These are phyloP conservation scores for Drosophila falleni DNA, from an alignment of 2,888 invertebrate species.

Conservation along the genomic window DNA sequence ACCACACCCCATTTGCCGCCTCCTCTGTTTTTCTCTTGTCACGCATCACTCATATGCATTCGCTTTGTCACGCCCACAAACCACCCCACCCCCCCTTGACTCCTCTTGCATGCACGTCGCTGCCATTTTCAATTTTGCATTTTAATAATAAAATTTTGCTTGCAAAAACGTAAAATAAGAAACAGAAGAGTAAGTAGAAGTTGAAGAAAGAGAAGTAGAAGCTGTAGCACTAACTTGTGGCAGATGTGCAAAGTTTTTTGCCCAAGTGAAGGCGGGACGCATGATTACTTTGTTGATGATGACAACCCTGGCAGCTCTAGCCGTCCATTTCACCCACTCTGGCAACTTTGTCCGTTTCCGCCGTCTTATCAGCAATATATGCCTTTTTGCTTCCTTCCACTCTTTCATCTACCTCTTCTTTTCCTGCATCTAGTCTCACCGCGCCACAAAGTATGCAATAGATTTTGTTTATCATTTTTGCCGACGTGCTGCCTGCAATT, in stretches of 20 bases:
- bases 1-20: background rate
- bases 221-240: constrained; percentile 43
- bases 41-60: constrained; percentile 75
- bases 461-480: constrained; percentile 75
- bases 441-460: constrained; percentile 77
- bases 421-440: background rate
- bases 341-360: constrained; percentile 49
- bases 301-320: constrained; percentile 67
- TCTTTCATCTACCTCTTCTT: constrained; percentile 2
- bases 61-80: constrained; percentile 29
- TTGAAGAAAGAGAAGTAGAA: constrained; percentile 11
- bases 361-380: constrained; percentile 52
- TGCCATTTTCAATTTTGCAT: constrained; percentile 80
- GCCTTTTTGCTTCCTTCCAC: constrained; percentile 12
- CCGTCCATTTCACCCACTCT: constrained; percentile 35
- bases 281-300: constrained; percentile 81
- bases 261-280: constrained; percentile 43
- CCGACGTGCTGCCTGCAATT: constrained; percentile 74
- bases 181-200: constrained; percentile 21
- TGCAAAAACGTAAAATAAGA: constrained; percentile 47
- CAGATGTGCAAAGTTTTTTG: constrained; percentile 72
- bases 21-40: constrained; percentile 41
- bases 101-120: constrained; percentile 59
- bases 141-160: constrained; percentile 81
- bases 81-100: background rate